A percentile compares a stretch with the other conserved stretches of the same genome.
Conservation (phyloP, 2,888 invertebrate species). For the Drosophila phalerata region DNA sequence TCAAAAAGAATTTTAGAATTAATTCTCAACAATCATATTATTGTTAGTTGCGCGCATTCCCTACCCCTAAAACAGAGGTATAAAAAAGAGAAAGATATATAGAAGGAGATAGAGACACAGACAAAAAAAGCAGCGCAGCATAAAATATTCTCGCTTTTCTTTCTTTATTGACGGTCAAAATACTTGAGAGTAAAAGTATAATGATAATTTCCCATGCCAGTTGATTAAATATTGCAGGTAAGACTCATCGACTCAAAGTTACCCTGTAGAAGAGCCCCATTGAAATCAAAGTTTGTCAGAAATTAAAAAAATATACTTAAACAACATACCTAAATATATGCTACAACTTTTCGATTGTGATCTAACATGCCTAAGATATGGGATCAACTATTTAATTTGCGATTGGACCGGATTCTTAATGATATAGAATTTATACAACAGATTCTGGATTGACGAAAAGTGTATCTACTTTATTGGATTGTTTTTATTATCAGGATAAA, state of each 20-base stretch:
- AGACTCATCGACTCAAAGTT: background rate
- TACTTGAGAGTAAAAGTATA: background rate
- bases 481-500: too few relatives aligned
- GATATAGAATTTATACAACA: too few relatives aligned
- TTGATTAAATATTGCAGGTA: background rate
- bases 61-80: background rate
- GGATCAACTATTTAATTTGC: too few relatives aligned
- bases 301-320: too few relatives aligned
- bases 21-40: slow-evolving; percentile 47
- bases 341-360: too few relatives aligned
- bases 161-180: background rate
- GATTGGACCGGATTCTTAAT: too few relatives aligned
- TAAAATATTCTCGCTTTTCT: background rate
- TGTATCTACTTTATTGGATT: too few relatives aligned
- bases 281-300: background rate
- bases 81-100: background rate
- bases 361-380: too few relatives aligned
- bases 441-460: too few relatives aligned
- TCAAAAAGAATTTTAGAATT: slow-evolving; percentile 14
- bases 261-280: background rate
- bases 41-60: slow-evolving; percentile 29
- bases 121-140: slow-evolving; percentile 2
- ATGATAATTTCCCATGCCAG: background rate
- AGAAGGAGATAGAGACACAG: background rate
- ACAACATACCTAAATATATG: too few relatives aligned